Evolutionary conservation across 2,113 vertebrate species (phyloP).

Genomic region (Mugil cephalus): DNA sequence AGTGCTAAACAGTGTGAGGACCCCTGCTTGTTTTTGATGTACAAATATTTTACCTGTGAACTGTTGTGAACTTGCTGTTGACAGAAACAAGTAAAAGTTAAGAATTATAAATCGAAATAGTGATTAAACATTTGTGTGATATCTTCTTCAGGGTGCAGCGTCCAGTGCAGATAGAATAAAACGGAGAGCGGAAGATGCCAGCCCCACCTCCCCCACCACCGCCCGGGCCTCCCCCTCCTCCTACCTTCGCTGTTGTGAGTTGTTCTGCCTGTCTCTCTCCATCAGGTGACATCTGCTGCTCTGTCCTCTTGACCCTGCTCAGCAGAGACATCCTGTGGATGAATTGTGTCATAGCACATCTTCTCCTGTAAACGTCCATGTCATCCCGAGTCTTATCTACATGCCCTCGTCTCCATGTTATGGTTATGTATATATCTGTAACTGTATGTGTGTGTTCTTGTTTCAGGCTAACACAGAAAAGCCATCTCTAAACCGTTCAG

Average conservation of each 20-base stretch:
- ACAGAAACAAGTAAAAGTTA: too few species aligned
- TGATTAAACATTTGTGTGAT: constrained; percentile 10
- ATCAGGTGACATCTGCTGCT: neutral
- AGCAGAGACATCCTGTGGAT: constrained; percentile 60
- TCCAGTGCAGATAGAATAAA: constrained; percentile 65
- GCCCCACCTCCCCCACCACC: constrained; percentile 91
- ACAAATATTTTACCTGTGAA: constrained; percentile 3
- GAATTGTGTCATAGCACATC: neutral
- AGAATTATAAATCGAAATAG: too few species aligned
- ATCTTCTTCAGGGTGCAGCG: constrained; percentile 48
- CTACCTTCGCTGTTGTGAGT: constrained; percentile 88
- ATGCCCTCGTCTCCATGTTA: neutral
- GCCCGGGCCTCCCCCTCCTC: constrained; percentile 87
- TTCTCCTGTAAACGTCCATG: neutral
- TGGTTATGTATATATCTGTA: too few species aligned
- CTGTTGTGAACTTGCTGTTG: too few species aligned
- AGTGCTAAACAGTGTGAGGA: neutral
- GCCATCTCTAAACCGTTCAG: constrained; percentile 85
- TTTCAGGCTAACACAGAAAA: constrained; percentile 93
- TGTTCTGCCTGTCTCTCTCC: neutral
- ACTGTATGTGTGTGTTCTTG: constrained; percentile 5
- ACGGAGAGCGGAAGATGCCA: constrained; percentile 85
- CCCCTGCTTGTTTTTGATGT: neutral
- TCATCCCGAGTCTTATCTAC: neutral
- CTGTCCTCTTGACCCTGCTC: neutral